Evolutionary conservation across 2,797 vertebrate species (phyloP).

Genomic region (Chiroxiphia lanceolata): DNA sequence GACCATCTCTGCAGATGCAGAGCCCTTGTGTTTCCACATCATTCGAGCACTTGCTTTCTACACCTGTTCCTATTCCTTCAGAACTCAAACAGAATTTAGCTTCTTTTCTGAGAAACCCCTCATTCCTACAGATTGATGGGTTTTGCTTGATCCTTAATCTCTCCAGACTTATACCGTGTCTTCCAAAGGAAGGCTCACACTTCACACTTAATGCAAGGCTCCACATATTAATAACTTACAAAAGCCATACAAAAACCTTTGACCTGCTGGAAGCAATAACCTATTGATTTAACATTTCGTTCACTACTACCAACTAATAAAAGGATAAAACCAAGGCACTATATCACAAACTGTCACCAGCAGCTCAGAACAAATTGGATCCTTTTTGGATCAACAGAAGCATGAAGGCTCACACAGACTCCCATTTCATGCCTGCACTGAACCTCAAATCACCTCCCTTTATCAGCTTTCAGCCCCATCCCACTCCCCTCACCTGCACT

Average conservation of each 20-base stretch:
- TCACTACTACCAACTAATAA: neutral
- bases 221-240: neutral
- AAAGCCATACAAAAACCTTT: slow-evolving; percentile 4
- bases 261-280: neutral
- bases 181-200: neutral
- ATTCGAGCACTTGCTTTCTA: rapidly evolving
- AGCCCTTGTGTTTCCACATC: neutral
- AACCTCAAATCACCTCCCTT: neutral
- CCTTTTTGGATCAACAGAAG: neutral
- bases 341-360: neutral
- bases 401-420: neutral
- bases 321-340: neutral
- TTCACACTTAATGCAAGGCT: neutral
- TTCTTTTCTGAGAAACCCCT: neutral
- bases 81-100: neutral
- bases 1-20: neutral
- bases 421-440: neutral
- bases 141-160: neutral
- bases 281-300: slow-evolving; percentile 26
- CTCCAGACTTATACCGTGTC: neutral
- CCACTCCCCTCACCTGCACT: neutral
- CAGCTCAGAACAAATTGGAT: neutral
- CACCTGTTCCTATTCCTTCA: neutral
- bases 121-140: neutral
- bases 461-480: neutral